These are phyloP conservation scores for Andrena hattorfiana DNA, from an alignment of 2,888 invertebrate genomes.

Conservation along the genomic window DNA sequence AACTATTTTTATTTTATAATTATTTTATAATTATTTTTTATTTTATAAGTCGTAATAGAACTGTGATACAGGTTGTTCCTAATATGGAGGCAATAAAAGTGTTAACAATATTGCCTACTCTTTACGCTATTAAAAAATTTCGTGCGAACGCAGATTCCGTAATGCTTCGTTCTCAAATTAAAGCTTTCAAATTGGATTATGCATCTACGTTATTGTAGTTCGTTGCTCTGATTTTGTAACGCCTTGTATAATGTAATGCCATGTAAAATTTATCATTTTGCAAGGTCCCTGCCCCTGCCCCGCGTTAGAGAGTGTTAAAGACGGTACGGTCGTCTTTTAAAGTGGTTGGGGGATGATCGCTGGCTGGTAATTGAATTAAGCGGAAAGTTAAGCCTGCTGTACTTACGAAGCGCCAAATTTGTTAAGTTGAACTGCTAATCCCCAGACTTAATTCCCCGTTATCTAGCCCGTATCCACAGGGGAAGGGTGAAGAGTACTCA, in stretches of 20 bases:
- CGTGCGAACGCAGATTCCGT: too few species aligned
- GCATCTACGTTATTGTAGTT: too few species aligned
- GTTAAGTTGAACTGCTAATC: constrained; percentile 45
- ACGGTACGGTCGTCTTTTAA: background rate
- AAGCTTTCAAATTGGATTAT: too few species aligned
- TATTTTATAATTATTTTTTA: too few species aligned
- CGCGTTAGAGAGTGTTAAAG: background rate
- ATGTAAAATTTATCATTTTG: background rate
- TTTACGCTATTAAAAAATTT: too few species aligned
- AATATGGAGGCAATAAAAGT: too few species aligned
- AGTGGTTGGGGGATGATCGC: constrained; percentile 1
- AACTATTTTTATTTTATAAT: too few species aligned
- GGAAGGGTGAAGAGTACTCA: constrained; percentile 28
- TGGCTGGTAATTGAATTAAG: constrained; percentile 44
- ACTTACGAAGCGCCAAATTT: constrained; percentile 37
- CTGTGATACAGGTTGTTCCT: too few species aligned
- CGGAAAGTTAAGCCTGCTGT: constrained; percentile 27
- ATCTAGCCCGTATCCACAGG: constrained; percentile 41
- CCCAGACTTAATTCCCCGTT: constrained; percentile 46
- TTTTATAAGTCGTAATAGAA: too few species aligned
- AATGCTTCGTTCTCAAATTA: too few species aligned
- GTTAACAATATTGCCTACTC: too few species aligned
- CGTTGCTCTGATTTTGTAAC: too few species aligned
- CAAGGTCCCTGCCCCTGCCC: background rate
- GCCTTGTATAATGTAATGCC: background rate